Base-by-base conservation (phyloP, 2,888 invertebrate species). In the Himalopsyche anomala region DNA sequence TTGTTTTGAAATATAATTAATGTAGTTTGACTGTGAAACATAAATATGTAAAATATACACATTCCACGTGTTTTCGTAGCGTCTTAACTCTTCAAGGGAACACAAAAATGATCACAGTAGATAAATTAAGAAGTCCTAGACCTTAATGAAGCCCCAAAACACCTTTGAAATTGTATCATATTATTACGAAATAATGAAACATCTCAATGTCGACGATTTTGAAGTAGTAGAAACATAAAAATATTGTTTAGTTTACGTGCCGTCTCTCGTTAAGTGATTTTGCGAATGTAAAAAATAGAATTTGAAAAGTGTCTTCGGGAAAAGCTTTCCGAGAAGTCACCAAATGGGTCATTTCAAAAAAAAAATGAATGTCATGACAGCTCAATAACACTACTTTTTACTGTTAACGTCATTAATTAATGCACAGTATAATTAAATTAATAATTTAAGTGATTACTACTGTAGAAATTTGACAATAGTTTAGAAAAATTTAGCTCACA, bases 311-410 rank as follows among this genome's bases (percentile, higher is more conserved):
- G 19, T 19, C 62, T 62, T 19, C 62, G 62, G 19, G 62, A 62
- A 62, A 62, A 62, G n/a, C n/a, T 62, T 62, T 62, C 62, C 62
- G 5, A 19, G 62, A 62, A 62, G 8, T 4, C 62, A 8, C 62
- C 62, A 62, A 62, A 62, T 62, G 62, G 62, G n/a, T 62, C 62
- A 62, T 62, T 62, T 62, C 62, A 19, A 62, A 62, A 15, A 51
- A 15, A 51, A 51, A 51, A 51, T 15, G 15, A 51, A 51, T 51
- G 4, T 51, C 15, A 5, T 51, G 51, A 51, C 51, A 51, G 12
- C 51, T 51, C 51, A 51, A 51, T 15, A 51, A 51, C 51, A 51
- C 15, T 51, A 15, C 51, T 51, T 51, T 42, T 28, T 28, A 28
- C 28, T 28, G 28, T 0, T 28, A 28, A 28, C 28, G 28, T n/a